Percentiles rank a stretch among this genome's conserved stretches.
Conservation (phyloP, 2,113 vertebrate species). For the Murina feae region DNA sequence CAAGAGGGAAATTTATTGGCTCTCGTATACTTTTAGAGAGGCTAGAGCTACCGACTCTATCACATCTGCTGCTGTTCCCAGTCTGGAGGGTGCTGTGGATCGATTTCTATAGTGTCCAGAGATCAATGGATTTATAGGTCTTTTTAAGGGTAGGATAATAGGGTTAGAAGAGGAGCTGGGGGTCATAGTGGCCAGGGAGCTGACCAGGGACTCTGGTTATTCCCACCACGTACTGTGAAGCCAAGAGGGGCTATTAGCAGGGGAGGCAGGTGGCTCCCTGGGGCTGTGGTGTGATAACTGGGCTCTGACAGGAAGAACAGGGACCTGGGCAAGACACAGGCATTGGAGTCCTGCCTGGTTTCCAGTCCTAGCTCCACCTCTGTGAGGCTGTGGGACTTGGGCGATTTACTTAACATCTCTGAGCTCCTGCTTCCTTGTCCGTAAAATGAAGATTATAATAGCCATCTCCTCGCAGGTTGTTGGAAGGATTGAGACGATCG, state of each 20-base stretch:
- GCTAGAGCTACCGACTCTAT: not conserved
- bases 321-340: not conserved
- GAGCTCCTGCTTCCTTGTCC: not conserved
- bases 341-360: not conserved
- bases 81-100: not conserved
- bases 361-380: rapidly evolving
- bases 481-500: not conserved
- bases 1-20: not conserved
- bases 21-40: not conserved
- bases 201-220: not conserved
- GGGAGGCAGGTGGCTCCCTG: rapidly evolving
- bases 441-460: rapidly evolving
- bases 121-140: not conserved
- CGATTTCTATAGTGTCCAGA: not conserved
- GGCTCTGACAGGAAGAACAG: not conserved
- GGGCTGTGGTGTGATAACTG: not conserved
- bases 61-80: not conserved
- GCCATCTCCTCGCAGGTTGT: rapidly evolving
- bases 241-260: not conserved
- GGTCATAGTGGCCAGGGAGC: not conserved
- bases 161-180: not conserved
- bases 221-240: not conserved
- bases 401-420: not conserved
- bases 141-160: not conserved
- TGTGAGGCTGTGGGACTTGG: not conserved